phyloP scores from a whole-genome alignment of 2,797 vertebrate species.

The Enteromius mattozi region DNA sequence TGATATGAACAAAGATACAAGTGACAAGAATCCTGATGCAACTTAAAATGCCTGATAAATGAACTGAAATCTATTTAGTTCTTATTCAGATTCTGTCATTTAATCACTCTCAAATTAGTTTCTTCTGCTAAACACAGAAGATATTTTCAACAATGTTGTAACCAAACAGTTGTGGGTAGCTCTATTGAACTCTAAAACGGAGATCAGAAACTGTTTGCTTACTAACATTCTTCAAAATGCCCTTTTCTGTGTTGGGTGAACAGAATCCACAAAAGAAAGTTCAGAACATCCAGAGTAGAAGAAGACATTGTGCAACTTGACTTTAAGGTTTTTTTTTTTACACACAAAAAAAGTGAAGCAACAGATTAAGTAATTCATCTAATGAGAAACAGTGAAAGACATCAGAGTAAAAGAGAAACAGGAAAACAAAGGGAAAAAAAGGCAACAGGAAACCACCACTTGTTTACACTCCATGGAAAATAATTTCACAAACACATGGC shows the following conservation, averaged over 20 bases:
- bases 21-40: neutral
- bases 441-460: constrained; percentile 37
- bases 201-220: neutral
- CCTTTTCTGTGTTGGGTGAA: neutral
- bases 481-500: constrained; percentile 33
- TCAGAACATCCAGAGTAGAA: neutral
- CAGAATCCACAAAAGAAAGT: neutral
- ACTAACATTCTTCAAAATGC: neutral
- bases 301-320: neutral
- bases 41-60: neutral
- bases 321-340: neutral
- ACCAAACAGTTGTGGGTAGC: neutral
- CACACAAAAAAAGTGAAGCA: neutral
- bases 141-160: neutral
- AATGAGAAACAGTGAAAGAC: neutral
- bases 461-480: constrained; percentile 42
- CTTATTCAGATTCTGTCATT: neutral
- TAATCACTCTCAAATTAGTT: neutral
- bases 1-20: neutral
- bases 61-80: neutral
- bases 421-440: constrained; percentile 19
- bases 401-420: constrained; percentile 38
- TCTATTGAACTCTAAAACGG: neutral
- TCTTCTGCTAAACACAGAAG: neutral
- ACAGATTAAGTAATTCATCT: neutral